Base-by-base conservation (phyloP, 2,113 vertebrate species). In the Oryzias curvinotus region DNA sequence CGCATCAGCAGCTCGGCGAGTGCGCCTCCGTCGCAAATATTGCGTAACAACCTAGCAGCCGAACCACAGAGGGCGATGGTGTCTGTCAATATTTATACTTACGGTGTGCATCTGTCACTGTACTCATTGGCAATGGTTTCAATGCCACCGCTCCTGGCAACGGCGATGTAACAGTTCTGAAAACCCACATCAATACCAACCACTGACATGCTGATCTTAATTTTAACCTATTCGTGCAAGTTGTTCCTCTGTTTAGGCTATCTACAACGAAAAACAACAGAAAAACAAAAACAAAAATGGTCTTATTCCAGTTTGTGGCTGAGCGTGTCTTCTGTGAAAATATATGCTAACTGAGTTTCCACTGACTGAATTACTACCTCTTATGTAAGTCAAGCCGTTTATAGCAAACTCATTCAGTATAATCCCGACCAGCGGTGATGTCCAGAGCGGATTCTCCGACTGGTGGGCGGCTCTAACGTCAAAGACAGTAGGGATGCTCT, bases 101-200 rank as follows among this genome's bases (percentile, higher is more conserved):
- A 98, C 96, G 96, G 96, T 17, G 96, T 98, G 90, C 95, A 97
- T 91, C 96, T 93, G 92, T 98, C 96, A 91, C 96, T 98, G 93
- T 98, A 96, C 46, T 98, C 96, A 64, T 98, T 98, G 79, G 94
- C 92, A 85, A 98, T 92, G 71, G 96, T 98, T 89, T 98, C 96
- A 84, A 98, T 98, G 66, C 96, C 96, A 59, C 96, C 95, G 73
- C 95, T 97, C 75, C 95, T 87, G 44, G 95, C 96, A 43, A 97
- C 95, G 0, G 94, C 96, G 77, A 98, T 92, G 88, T 96, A 95
- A 89, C 96, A 98, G 80, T 95, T 98, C 68, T 96, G 95, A 81
- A 95, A 98, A 62, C 95, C 96, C 82, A 98, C 91, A 82, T 98
- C 95, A 68, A 98, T 95, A 68, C 96, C 96, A 4, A 98, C 95